phyloP scores from a whole-genome alignment of 2,888 invertebrate genomes.

The Lepidonotus clava region DNA sequence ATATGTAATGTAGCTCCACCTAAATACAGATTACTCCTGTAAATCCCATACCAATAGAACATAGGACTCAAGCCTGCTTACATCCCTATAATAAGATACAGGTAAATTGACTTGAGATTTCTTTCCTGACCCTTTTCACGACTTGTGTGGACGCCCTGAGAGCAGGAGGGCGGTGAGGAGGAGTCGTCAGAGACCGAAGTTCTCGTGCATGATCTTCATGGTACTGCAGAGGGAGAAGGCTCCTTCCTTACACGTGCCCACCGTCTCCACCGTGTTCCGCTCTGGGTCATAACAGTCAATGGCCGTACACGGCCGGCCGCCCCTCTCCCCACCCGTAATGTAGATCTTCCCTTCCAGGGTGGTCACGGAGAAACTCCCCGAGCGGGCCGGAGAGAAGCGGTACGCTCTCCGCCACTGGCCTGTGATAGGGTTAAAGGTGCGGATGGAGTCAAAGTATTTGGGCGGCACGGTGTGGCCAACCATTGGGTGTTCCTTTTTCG shows the following conservation, averaged over 20 bases:
- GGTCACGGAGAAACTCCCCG: conserved; percentile 61
- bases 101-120: no score
- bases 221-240: conserved; percentile 63
- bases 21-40: no score
- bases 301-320: conserved; percentile 49
- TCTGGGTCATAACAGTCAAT: conserved; percentile 64
- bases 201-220: conserved; percentile 67
- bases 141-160: no score
- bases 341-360: conserved; percentile 62
- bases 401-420: conserved; percentile 22
- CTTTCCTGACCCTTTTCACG: no score
- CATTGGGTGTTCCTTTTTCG: conserved; percentile 51
- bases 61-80: no score
- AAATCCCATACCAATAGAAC: no score
- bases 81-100: no score
- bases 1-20: no score
- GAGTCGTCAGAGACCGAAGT: conserved; percentile 66
- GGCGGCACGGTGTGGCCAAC: conserved; percentile 58
- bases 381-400: conserved; percentile 55
- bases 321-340: conserved; percentile 63
- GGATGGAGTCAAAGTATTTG: conserved; percentile 59
- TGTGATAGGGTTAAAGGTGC: conserved; percentile 61
- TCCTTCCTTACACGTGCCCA: conserved; percentile 63
- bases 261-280: conserved; percentile 56
- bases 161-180: no score